Evolutionary conservation across 2,113 vertebrate species (phyloP), one percentile per base, ranked within the genome.

Genomic region (Calyptomena viridis): DNA sequence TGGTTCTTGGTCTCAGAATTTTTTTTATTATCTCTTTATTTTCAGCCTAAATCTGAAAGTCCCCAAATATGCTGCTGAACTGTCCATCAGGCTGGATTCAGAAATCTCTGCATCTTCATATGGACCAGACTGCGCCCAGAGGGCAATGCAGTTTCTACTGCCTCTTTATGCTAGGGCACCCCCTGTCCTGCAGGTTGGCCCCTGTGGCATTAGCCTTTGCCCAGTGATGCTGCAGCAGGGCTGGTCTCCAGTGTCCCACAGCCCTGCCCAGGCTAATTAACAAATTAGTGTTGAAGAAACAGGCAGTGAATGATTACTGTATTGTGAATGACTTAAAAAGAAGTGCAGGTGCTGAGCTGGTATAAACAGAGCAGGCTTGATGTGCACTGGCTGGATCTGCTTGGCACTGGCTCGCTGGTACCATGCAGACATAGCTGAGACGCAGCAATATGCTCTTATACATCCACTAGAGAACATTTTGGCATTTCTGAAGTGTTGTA

Each of bases 241-340:
- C 44, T 11, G 3, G 6, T 42, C 39, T 76, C 62, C 37, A 58
- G 67, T 22, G 56, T 37, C 42, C 58, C 55, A 39, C 40, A 69
- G 37, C 11, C 20, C 39, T 76, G 17, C 9, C 27, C 15, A 39
- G 40, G 47, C 23, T 35, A 44, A 12, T 6, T 23, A 35, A 55
- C 23, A 66, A 78, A 71, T 3, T 8, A 13, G 21, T 27, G 42
- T 12, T 35, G 35, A 63, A 71, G 23, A 37, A 81, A n/a, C 11
- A 30, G 0, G 1, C 12, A 49, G 33, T 5, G 35, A 66, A 82
- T 44, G 0, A 66, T 60, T 60, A 60, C 17, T 0, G 2, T 52
- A 28, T n/a, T 14, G 6, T 53, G 42, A 79, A 73, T 63, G 7
- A 18, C 16, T n/a, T 49, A 19, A 52, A 64, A 53, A 62, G 42